Evolutionary conservation across 1,140 invertebrate genomes (phyloP).

Genomic region (Zaprionus lachaisei): DNA sequence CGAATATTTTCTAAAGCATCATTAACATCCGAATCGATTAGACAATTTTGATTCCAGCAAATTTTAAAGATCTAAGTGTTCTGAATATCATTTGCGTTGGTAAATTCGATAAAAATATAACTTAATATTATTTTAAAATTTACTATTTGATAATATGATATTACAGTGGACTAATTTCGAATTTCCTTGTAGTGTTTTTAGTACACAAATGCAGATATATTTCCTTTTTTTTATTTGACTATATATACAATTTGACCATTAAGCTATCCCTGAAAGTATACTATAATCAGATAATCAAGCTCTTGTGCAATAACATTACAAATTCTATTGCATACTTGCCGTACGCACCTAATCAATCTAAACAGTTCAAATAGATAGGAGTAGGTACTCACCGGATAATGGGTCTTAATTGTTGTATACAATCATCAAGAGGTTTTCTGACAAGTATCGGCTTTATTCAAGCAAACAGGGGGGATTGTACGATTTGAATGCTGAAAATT

Average conservation of each 20-base stretch:
- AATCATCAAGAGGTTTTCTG: neutral
- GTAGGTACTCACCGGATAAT: neutral
- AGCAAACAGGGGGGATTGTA: neutral
- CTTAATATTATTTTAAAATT: too few species aligned
- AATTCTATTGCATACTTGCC: slow-evolving; percentile 4
- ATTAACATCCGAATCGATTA: too few species aligned
- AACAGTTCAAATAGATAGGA: neutral
- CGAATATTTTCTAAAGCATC: too few species aligned
- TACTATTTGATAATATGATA: too few species aligned
- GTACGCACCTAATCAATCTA: neutral
- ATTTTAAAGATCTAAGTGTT: too few species aligned
- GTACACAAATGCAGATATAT: too few species aligned
- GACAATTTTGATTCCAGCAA: too few species aligned
- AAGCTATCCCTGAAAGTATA: neutral
- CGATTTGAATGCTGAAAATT: neutral
- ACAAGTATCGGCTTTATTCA: neutral
- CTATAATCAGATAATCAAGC: neutral
- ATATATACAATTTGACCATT: neutral
- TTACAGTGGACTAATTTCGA: too few species aligned
- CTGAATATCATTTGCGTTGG: too few species aligned
- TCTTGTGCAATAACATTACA: neutral
- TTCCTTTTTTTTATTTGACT: neutral
- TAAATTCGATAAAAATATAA: too few species aligned
- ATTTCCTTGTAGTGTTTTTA: too few species aligned
- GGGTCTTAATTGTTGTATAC: neutral